phyloP scores from a whole-genome alignment of 2,113 vertebrate species.

The Bos javanicus region DNA sequence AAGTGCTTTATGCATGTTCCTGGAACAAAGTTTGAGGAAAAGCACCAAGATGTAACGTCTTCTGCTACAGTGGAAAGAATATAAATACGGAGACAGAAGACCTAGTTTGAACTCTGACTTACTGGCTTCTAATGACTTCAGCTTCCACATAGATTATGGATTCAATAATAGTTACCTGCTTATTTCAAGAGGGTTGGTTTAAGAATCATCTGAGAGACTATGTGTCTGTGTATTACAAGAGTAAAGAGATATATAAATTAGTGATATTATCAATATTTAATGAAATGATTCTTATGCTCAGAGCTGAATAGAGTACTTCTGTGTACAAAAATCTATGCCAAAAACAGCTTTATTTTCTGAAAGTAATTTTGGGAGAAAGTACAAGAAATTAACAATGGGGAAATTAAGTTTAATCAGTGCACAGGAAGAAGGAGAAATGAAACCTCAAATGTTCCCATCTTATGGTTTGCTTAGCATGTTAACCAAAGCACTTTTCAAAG shows the following conservation, averaged over 20 bases:
- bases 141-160: conserved; percentile 8
- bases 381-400: conserved; percentile 12
- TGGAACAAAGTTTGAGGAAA: conserved; percentile 33
- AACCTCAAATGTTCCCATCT: conserved; percentile 14
- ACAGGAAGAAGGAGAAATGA: conserved; percentile 3
- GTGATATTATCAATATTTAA: conserved; percentile 23
- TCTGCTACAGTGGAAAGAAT: conserved; percentile 8
- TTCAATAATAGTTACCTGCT: background rate
- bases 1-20: conserved; percentile 54
- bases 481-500: background rate
- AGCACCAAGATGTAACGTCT: background rate
- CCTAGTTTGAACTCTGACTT: conserved; percentile 42
- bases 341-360: conserved; percentile 26
- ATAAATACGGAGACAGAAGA: conserved; percentile 12
- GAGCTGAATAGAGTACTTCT: conserved; percentile 19
- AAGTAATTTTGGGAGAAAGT: conserved; percentile 40
- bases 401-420: background rate
- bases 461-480: background rate
- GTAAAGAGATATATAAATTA: conserved; percentile 40
- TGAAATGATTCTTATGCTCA: background rate
- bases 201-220: background rate
- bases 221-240: background rate
- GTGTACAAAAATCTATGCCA: conserved; percentile 9
- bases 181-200: conserved; percentile 31
- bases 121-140: background rate